A percentile compares a stretch with the other conserved stretches of the same genome.
Conservation (phyloP, 2,888 invertebrate genomes). For the Conomelus anceps region DNA sequence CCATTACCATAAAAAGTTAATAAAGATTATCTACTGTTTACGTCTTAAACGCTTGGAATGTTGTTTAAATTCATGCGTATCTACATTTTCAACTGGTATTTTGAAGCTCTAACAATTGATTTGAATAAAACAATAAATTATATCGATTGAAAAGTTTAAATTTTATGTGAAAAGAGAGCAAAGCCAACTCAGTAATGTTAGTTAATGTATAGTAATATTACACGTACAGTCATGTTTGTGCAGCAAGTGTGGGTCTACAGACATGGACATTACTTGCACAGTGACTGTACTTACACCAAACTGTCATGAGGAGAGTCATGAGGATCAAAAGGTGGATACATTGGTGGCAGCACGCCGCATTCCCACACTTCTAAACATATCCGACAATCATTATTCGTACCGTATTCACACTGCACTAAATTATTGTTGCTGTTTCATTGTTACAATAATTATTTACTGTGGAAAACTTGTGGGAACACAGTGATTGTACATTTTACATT, state of each 20-base stretch:
- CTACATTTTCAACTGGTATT: too few species aligned
- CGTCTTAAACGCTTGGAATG: too few species aligned
- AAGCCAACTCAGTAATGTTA: background rate
- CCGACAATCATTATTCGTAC: background rate
- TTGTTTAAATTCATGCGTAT: too few species aligned
- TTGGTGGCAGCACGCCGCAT: conserved; percentile 8
- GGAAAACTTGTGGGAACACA: background rate
- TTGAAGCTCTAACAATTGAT: too few species aligned
- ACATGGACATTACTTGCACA: conserved; percentile 7
- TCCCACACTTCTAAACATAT: conserved; percentile 10
- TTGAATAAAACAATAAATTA: too few species aligned
- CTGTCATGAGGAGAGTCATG: background rate
- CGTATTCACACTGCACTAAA: background rate
- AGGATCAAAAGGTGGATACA: background rate
- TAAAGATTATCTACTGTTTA: too few species aligned
- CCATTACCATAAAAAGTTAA: too few species aligned
- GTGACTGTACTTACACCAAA: conserved; percentile 6
- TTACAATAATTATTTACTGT: background rate
- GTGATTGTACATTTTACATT: too few species aligned
- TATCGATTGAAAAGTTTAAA: too few species aligned
- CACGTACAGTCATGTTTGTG: conserved; percentile 7
- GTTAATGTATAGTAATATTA: background rate
- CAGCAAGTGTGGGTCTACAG: conserved; percentile 6
- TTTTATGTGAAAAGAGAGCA: background rate
- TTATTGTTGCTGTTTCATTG: background rate